Conservation (phyloP, 2,113 vertebrate species). For the Hylia prasina region DNA sequence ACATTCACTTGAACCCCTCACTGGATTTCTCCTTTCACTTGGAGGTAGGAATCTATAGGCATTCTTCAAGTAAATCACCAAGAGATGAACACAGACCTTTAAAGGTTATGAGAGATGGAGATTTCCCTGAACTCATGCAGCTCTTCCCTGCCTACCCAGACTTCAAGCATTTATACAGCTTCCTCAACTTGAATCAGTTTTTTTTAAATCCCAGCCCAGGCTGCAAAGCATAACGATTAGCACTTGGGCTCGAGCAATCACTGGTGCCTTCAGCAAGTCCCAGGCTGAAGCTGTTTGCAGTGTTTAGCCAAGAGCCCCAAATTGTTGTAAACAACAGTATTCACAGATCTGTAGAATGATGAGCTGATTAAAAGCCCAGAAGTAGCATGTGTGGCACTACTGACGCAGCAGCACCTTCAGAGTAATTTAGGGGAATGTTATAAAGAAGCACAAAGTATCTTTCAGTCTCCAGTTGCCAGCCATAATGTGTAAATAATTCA, state of each 20-base stretch:
- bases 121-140: neutral
- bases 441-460: neutral
- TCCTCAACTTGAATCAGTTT: neutral
- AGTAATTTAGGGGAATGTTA: neutral
- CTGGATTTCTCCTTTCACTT: neutral
- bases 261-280: neutral
- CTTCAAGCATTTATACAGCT: neutral
- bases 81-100: neutral
- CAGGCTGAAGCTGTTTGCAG: neutral
- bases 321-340: neutral
- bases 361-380: neutral
- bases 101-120: neutral
- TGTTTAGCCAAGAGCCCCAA: neutral
- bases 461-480: neutral
- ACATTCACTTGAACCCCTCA: neutral
- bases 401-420: neutral
- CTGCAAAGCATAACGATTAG: neutral
- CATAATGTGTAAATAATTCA: neutral
- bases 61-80: neutral
- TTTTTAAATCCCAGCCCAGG: neutral
- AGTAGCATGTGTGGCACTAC: neutral
- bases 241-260: accelerated
- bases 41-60: neutral
- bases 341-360: neutral
- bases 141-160: neutral